Conservation (phyloP, 2,113 vertebrate species). For the Stictonetta naevosa region DNA sequence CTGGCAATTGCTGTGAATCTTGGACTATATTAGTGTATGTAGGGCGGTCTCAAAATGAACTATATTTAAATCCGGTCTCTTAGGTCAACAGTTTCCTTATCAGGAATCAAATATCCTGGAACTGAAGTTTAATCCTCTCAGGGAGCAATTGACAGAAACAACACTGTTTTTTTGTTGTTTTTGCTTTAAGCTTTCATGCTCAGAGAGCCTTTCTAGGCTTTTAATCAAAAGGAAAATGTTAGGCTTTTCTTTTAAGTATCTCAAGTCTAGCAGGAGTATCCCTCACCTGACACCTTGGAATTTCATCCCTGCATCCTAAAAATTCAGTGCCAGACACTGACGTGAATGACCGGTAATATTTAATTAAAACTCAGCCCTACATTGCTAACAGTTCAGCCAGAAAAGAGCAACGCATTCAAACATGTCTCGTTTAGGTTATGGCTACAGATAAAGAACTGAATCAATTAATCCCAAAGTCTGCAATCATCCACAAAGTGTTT, state of each 20-base stretch:
- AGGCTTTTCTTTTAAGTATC: conserved; percentile 28
- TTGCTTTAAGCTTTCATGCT: conserved; percentile 64
- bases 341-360: not conserved
- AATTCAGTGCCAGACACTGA: fast-evolving
- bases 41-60: conserved; percentile 59
- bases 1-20: conserved; percentile 65
- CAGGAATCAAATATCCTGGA: conserved; percentile 74
- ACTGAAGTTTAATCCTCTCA: conserved; percentile 77
- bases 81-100: conserved; percentile 77
- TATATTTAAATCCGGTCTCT: conserved; percentile 73
- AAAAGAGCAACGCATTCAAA: not conserved
- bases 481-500: not conserved
- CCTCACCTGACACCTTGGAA: conserved; percentile 16
- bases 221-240: conserved; percentile 60
- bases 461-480: conserved; percentile 17
- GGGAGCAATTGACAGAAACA: conserved; percentile 73
- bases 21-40: conserved; percentile 33
- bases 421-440: not conserved
- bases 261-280: conserved; percentile 8
- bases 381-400: not conserved
- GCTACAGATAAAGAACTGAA: not conserved
- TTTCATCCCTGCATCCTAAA: not conserved
- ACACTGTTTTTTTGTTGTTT: not conserved
- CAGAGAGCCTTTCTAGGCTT: conserved; percentile 63
- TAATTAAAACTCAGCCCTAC: not conserved